Conservation (phyloP, 2,888 invertebrate genomes). For the Pandemis heparana region DNA sequence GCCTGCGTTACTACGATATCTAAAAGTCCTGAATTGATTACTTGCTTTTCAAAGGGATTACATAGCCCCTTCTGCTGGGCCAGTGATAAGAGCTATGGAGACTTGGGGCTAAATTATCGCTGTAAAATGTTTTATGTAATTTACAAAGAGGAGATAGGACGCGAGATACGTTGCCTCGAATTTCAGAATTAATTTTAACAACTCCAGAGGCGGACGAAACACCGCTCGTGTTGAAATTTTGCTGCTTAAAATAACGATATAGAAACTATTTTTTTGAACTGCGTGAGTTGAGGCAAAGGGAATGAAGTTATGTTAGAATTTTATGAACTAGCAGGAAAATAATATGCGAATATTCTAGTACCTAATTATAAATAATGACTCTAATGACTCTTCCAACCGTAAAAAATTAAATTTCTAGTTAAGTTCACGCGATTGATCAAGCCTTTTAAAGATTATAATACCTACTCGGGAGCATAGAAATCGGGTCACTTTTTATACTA, state of each 20-base stretch:
- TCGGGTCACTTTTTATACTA: no score
- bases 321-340: neutral
- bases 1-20: slow-evolving; percentile 4
- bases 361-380: no score
- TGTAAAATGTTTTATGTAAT: slow-evolving; percentile 39
- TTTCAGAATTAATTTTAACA: slow-evolving; percentile 29
- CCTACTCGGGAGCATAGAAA: no score
- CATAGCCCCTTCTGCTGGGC: slow-evolving; percentile 29
- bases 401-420: no score
- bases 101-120: slow-evolving; percentile 38
- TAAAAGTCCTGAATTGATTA: slow-evolving; percentile 20
- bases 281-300: neutral
- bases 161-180: slow-evolving; percentile 30
- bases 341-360: neutral
- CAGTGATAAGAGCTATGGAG: slow-evolving; percentile 26
- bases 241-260: slow-evolving; percentile 5
- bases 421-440: no score
- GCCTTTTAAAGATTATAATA: no score
- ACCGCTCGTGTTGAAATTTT: slow-evolving; percentile 16
- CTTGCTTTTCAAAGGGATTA: slow-evolving; percentile 33
- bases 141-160: slow-evolving; percentile 37
- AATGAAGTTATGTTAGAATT: neutral
- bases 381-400: no score
- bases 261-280: neutral
- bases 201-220: slow-evolving; percentile 8